Conservation (phyloP, 2,888 invertebrate species). For the Conistra vaccinii region DNA sequence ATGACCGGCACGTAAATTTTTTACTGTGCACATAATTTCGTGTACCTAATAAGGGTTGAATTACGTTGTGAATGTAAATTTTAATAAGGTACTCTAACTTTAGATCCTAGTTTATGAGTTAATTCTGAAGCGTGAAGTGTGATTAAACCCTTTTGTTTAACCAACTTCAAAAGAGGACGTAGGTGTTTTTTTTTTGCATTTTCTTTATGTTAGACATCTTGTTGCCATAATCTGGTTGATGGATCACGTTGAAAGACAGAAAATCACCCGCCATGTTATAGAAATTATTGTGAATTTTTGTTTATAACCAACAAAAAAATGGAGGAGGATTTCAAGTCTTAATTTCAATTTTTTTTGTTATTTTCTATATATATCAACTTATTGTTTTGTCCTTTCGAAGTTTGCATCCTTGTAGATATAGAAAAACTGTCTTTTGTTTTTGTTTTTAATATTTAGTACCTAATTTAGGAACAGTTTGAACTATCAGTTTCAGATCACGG, state of each 20-base stretch:
- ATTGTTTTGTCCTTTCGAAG: not conserved
- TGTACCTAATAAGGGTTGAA: constrained; percentile 3
- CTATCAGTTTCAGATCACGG: not conserved
- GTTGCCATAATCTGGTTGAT: constrained; percentile 1
- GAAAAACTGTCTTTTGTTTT: not conserved
- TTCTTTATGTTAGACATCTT: too few relatives aligned
- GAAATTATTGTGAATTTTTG: not conserved
- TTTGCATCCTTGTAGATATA: not conserved
- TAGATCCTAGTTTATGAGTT: constrained; percentile 27
- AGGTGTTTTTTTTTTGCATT: not conserved
- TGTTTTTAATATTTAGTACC: too few relatives aligned
- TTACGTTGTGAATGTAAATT: constrained; percentile 31
- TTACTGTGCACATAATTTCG: constrained; percentile 32
- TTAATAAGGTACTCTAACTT: constrained; percentile 24
- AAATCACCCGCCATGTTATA: not conserved
- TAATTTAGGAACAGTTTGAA: not conserved
- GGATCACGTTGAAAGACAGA: not conserved
- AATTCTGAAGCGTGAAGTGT: constrained; percentile 17
- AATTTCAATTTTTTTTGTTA: too few relatives aligned
- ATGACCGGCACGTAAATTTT: constrained; percentile 37
- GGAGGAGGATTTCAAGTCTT: too few relatives aligned
- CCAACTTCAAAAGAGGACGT: not conserved
- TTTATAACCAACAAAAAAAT: not conserved
- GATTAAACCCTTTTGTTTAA: not conserved
- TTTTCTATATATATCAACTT: too few relatives aligned